phyloP scores from a whole-genome alignment of 1,140 invertebrate species.

The Panagrolaimus sp. region DNA sequence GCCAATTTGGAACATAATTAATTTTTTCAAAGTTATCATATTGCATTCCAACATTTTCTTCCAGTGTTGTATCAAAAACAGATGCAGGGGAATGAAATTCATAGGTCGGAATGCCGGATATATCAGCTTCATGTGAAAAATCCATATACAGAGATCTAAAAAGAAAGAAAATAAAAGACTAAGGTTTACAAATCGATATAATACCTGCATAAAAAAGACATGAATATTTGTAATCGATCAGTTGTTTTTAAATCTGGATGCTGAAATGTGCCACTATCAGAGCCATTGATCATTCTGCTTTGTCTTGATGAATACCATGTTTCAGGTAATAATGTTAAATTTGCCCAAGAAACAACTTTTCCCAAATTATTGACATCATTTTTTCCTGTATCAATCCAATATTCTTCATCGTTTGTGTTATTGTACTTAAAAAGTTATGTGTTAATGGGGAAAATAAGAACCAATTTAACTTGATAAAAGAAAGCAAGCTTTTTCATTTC shows the following conservation, averaged over 20 bases:
- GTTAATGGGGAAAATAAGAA: neutral
- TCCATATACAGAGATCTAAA: conserved; percentile 34
- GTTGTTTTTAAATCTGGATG: neutral
- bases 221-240: neutral
- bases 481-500: conserved; percentile 25
- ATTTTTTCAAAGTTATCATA: conserved; percentile 36
- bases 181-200: no score
- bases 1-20: conserved; percentile 46
- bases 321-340: conserved; percentile 1
- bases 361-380: conserved; percentile 29
- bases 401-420: conserved; percentile 38
- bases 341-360: conserved; percentile 18
- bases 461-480: conserved; percentile 24
- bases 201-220: neutral
- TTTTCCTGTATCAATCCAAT: conserved; percentile 28
- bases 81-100: conserved; percentile 21
- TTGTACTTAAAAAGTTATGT: conserved; percentile 24
- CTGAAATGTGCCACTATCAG: conserved; percentile 6
- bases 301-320: conserved; percentile 18
- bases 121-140: conserved; percentile 19
- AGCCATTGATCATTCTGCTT: conserved; percentile 21
- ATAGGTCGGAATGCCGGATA: conserved; percentile 30
- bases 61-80: conserved; percentile 37
- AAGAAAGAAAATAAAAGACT: neutral
- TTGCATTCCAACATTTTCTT: conserved; percentile 42